Percentiles rank a stretch among this genome's conserved stretches.
Evolutionary conservation across 2,888 invertebrate genomes (phyloP).

Genomic region (Xylota segnis): DNA sequence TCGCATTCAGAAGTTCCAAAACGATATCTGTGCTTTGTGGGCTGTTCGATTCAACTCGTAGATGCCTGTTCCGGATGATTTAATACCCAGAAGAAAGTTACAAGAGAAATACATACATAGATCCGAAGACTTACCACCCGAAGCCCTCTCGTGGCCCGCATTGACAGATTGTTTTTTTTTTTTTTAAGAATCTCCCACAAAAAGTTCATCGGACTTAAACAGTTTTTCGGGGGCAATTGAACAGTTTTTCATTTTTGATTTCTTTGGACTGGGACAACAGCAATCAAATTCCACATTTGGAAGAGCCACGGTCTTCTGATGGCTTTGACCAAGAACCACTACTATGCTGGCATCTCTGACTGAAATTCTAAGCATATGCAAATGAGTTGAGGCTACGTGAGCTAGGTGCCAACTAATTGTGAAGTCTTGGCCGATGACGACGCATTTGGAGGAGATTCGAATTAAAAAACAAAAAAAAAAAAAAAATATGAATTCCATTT

Average conservation of each 20-base stretch:
- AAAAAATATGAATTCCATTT: conserved; percentile 68
- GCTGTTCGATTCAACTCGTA: conserved; percentile 17
- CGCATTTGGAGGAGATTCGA: conserved; percentile 14
- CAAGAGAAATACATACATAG: conserved; percentile 5
- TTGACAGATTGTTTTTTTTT: not conserved
- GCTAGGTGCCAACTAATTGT: conserved; percentile 64
- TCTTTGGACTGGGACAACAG: conserved; percentile 21
- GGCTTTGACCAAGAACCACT: conserved; percentile 54
- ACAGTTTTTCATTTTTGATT: conserved; percentile 5
- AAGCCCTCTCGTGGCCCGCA: not conserved
- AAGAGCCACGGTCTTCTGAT: conserved; percentile 25
- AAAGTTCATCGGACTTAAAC: conserved; percentile 44
- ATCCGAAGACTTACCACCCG: conserved; percentile 28
- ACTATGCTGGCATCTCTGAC: conserved; percentile 29
- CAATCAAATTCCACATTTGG: conserved; percentile 43
- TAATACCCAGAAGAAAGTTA: conserved; percentile 34
- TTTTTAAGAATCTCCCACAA: not conserved
- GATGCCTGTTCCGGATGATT: conserved; percentile 8
- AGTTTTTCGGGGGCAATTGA: conserved; percentile 46
- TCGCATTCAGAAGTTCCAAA: conserved; percentile 33
- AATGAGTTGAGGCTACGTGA: conserved; percentile 59
- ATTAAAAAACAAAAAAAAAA: no score
- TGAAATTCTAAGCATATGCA: conserved; percentile 65
- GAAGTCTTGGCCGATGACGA: conserved; percentile 40
- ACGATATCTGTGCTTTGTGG: conserved; percentile 21